Base-by-base conservation (phyloP, 1,140 invertebrate genomes). In the Campoletis sonorensis region DNA sequence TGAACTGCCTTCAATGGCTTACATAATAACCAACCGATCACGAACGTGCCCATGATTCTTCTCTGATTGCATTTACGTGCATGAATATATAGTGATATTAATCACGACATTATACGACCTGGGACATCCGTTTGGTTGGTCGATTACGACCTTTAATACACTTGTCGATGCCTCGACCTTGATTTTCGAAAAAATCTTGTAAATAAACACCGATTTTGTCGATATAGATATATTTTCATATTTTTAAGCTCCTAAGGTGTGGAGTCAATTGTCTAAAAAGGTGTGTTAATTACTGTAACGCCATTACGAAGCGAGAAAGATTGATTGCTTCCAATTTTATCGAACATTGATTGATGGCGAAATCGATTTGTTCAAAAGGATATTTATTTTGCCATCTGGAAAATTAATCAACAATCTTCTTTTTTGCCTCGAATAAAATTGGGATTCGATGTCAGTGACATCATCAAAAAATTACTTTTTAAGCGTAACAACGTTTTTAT, bases 1-100 rank as follows among this genome's bases (percentile, higher is more conserved):
- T 64, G 16, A 2, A 81, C 80, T 82, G 89, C 88, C 88, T 90
- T 89, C 85, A 89, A 89, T 88, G 86, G 82, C 82, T 90, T 90
- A 89, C 84, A 81, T 89, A 89, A 89, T 64, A 64, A 26, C 61
- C 27, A 64, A 64, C 23, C 81, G 70, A 86, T 76, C 83, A 73
- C 82, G 82, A 16, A 64, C 23, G 61, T 64, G 61, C 61, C 61
- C 61, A 64, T 64, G 61, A 64, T 64, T 64, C 61, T 64, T 27
- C 3, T 64, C 61, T 13, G 61, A 23, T 4, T 64, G 61, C 61
- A 64, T 64, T 64, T 64, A 64, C 61, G 61, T 64, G 8, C 21
- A 64, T 26, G 13, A 0, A 64, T 26, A 64, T 26, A 26, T 13
- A 23, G 61, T 64, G 21, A 23, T 23, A 64, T 27, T 7, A 2